These are phyloP conservation scores for Archocentrus centrarchus DNA, from an alignment of 2,113 vertebrate species.

Conservation along the genomic window DNA sequence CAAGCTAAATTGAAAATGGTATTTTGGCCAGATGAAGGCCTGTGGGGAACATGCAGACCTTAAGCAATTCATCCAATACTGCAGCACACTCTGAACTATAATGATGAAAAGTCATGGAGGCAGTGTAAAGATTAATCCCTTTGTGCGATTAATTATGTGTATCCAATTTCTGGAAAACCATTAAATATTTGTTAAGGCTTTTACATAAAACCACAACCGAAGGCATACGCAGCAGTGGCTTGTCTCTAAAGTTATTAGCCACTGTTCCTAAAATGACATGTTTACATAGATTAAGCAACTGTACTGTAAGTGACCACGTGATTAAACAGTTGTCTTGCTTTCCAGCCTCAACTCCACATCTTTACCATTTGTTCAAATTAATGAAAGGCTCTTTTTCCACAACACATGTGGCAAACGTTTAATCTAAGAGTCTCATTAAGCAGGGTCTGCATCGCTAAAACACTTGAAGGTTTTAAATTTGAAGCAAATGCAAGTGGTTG, in stretches of 20 bases:
- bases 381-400: background rate
- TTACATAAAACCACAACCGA: conserved; percentile 6
- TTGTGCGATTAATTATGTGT: conserved; percentile 1
- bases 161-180: conserved; percentile 10
- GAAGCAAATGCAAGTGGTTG: background rate
- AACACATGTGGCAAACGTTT: background rate
- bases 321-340: background rate
- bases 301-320: background rate
- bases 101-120: conserved; percentile 10
- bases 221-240: background rate
- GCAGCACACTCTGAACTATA: background rate
- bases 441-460: background rate
- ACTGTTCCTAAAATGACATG: background rate
- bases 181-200: conserved; percentile 4
- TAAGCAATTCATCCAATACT: background rate
- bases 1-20: conserved; percentile 6
- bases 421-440: background rate
- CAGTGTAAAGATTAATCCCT: background rate
- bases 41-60: background rate
- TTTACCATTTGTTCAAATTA: background rate
- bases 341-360: background rate
- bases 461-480: background rate
- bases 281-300: background rate
- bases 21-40: background rate
- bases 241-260: background rate